Evolutionary conservation across 2,888 invertebrate genomes (phyloP).

Genomic region (Nyleta sp.): DNA sequence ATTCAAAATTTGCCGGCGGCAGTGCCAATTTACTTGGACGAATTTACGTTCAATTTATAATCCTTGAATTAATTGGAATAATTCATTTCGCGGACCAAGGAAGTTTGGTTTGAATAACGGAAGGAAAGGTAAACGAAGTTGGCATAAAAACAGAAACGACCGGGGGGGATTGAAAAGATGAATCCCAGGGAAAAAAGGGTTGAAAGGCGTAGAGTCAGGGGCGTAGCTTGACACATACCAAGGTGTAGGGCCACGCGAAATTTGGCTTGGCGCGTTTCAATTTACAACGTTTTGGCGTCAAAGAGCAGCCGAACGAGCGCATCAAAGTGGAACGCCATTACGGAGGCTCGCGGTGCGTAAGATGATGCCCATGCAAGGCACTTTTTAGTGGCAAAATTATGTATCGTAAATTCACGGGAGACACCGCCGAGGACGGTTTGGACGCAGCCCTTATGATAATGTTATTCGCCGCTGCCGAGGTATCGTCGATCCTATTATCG

Average conservation of each 20-base stretch:
- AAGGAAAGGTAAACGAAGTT: too few species aligned
- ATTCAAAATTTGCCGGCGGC: too few species aligned
- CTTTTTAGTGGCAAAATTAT: slow-evolving; percentile 58
- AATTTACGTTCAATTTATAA: too few species aligned
- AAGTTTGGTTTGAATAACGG: too few species aligned
- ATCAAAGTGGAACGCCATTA: slow-evolving; percentile 64
- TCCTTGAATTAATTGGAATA: too few species aligned
- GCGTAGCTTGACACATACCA: slow-evolving; percentile 33
- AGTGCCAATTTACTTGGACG: too few species aligned
- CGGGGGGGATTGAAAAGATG: background rate
- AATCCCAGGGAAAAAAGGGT: slow-evolving; percentile 13
- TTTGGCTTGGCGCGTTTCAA: slow-evolving; percentile 64
- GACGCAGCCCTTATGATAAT: slow-evolving; percentile 46
- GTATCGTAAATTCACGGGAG: slow-evolving; percentile 51
- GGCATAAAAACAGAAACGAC: slow-evolving; percentile 17
- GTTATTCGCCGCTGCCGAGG: slow-evolving; percentile 32
- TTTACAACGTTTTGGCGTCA: slow-evolving; percentile 46
- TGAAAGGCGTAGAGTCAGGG: slow-evolving; percentile 17
- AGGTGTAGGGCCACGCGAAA: slow-evolving; percentile 38
- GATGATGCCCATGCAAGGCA: slow-evolving; percentile 33
- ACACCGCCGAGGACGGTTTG: slow-evolving; percentile 22
- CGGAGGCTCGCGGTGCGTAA: slow-evolving; percentile 41
- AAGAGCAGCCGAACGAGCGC: slow-evolving; percentile 48
- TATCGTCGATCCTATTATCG: slow-evolving; percentile 47
- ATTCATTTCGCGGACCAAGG: too few species aligned